Conservation (phyloP, 2,888 invertebrate genomes). For the Mythimna albipuncta region DNA sequence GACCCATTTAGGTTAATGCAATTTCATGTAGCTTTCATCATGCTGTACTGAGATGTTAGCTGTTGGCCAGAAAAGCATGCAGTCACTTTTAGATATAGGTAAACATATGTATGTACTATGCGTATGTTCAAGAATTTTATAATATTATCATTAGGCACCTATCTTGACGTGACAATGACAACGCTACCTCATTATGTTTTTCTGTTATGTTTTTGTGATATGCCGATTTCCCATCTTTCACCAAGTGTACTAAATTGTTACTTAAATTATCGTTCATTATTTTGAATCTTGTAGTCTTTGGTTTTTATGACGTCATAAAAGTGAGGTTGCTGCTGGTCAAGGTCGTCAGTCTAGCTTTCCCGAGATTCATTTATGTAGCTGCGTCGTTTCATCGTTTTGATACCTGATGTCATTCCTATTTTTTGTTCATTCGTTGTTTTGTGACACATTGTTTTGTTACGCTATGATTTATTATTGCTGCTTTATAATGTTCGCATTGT, state of each 20-base stretch:
- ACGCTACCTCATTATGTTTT: constrained; percentile 4
- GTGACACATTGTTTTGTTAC: constrained; percentile 53
- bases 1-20: neutral
- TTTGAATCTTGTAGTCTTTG: constrained; percentile 1
- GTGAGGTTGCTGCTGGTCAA: constrained; percentile 8
- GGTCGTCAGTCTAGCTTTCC: constrained; percentile 31
- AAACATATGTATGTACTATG: neutral
- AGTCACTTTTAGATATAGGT: neutral
- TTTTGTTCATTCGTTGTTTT: constrained; percentile 35
- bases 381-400: constrained; percentile 27
- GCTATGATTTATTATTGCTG: constrained; percentile 42
- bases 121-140: constrained; percentile 4
- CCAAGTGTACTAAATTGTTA: neutral
- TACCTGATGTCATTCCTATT: constrained; percentile 56
- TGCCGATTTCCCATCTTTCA: neutral
- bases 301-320: constrained; percentile 9
- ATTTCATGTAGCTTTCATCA: constrained; percentile 13
- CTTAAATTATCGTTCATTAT: constrained; percentile 28
- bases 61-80: neutral
- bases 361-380: constrained; percentile 16
- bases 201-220: neutral
- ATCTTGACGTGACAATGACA: neutral
- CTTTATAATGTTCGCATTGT: constrained; percentile 35
- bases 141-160: neutral
- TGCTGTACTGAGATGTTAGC: neutral